Evolutionary conservation across 2,888 invertebrate species (phyloP), one percentile per base, ranked within the genome.

Genomic region (Tetragonula carbonaria): DNA sequence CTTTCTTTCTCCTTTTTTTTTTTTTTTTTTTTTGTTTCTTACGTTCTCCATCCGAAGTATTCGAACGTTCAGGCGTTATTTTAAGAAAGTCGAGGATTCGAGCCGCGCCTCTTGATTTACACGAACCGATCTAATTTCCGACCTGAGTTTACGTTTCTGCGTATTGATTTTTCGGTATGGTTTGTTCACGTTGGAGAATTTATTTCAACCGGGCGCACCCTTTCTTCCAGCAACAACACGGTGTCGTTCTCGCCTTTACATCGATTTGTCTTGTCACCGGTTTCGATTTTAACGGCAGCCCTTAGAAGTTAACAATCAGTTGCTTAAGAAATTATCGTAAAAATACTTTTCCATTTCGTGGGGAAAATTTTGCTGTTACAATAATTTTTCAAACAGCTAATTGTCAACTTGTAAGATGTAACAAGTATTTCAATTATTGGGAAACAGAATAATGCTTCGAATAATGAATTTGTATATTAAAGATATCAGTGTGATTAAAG

Each of bases 11-110:
- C 77, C 77, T 33, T 21, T 51, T 6, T 18, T 55, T 23, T 8
- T 59, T 80, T 80, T 21, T 18, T 16, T 18, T 63, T 77, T n/a
- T 33, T 51, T 13, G n/a, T 55, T 38, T 66, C 59, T 79, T 63
- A 67, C 74, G 73, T 67, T 86, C 77, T 45, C 23, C 66, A 62
- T 50, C 53, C 57, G 50, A 65, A n/a, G 67, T 70, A 75, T 33
- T 66, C 74, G 66, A 59, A 28, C 50, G 84, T 65, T 74, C 55
- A 53, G 33, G 66, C 78, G 87, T 88, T 88, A 86, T 88, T 88
- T 88, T 86, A 85, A 84, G 87, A 87, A 85, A 71, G 33, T 68
- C 71, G 80, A 82, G 74, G 68, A 76, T 81, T 75, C 80, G 71
- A 67, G n/a, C 65, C 33, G 67, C 63, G 38, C 66, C 57, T 67